A percentile compares a stretch with the other conserved stretches of the same genome.
These are phyloP conservation scores for human DNA, from an alignment of 2,113 vertebrate species.

Conservation along the genomic window DNA sequence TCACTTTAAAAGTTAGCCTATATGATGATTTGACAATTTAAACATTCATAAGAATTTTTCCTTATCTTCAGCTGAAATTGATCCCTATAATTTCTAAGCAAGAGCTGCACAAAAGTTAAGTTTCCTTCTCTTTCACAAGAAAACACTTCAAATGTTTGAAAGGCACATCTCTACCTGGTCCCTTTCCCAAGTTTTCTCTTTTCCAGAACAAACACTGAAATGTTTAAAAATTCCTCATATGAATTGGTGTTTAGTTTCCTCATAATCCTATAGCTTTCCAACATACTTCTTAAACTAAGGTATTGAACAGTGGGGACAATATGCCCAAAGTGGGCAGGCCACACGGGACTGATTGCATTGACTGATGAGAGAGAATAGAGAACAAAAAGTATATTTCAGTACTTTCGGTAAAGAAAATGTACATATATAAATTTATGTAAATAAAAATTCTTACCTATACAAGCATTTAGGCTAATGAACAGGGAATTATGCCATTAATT, in stretches of 20 bases:
- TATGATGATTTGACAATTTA: neutral
- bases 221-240: neutral
- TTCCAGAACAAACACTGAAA: neutral
- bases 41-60: neutral
- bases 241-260: neutral
- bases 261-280: neutral
- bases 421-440: neutral
- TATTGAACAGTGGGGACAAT: neutral
- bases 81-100: neutral
- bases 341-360: neutral
- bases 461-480: neutral
- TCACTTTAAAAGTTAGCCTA: neutral
- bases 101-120: neutral
- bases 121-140: neutral
- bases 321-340: neutral
- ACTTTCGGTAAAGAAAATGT: neutral
- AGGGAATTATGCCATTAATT: neutral
- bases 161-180: too few relatives aligned
- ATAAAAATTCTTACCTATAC: neutral
- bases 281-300: neutral
- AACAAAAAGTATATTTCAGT: neutral
- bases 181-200: neutral
- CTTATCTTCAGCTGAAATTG: neutral
- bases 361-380: neutral
- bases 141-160: neutral